Evolutionary conservation across 1,140 invertebrate genomes (phyloP), one percentile per base, ranked within the genome.

Genomic region (Odontomachus brunneus): DNA sequence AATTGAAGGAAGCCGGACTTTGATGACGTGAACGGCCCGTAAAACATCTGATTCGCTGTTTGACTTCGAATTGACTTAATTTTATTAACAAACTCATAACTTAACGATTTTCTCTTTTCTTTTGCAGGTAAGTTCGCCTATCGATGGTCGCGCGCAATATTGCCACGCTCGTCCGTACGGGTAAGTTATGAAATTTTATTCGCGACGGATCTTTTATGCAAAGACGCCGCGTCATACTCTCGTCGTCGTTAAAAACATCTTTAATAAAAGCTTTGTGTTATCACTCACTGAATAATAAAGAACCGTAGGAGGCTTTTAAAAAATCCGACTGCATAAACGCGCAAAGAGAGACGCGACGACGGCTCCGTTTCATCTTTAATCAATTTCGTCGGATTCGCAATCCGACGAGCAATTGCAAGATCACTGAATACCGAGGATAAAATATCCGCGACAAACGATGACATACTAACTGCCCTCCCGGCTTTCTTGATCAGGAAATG

Each of bases 71-170:
- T 38, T 24, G n/a, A 22, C 12, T 44, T 14, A 11, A 44, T 44
- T 44, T 44, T 1, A 44, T 11, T 14, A 48, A 62, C 26, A 62
- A 17, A 62, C 17, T 62, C 26, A 17, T 33, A 62, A 33, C 29
- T 53, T 4, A n/a, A 76, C 24, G 17, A 65, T 51, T 65, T 51
- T 19, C 29, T 65, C 17, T 55, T 38, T 1, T 66, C 65, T 44
- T 63, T 76, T 55, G 14, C 74, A 76, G 74, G 74, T 76, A 76
- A 76, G 74, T 76, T 24, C 29, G 15, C 14, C 49, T 38, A 65
- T 19, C 48, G 19, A 51, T 0, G 14, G n/a, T 24, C 48, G 22
- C 19, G 24, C 15, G 9, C 26, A 48, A 1, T 49, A 14, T 17
- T 22, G n/a, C 15, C 7, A 15, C 49, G 22, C 14, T 51, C 51